A percentile compares a stretch with the other conserved stretches of the same genome.
These are phyloP conservation scores for Platyrinchus mystaceus DNA, from an alignment of 2,797 vertebrate genomes.

Conservation along the genomic window DNA sequence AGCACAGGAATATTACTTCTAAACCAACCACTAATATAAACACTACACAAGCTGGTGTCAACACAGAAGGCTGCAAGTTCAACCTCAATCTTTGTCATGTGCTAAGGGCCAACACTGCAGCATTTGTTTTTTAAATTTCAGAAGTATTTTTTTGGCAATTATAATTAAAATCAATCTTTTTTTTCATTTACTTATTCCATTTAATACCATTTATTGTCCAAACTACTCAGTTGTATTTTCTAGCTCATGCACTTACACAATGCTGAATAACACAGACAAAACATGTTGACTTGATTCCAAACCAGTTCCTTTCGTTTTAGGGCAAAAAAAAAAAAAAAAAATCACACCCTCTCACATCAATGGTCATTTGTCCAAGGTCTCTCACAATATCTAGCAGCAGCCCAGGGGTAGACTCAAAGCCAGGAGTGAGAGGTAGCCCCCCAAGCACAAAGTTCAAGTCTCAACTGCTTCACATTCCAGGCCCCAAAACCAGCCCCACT, in stretches of 20 bases:
- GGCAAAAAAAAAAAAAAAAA: neutral
- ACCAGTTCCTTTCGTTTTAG: neutral
- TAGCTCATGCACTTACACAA: neutral
- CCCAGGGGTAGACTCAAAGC: neutral
- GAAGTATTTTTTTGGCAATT: neutral
- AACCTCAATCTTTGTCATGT: neutral
- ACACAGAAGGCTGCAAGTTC: neutral
- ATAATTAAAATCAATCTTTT: neutral
- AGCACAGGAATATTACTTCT: neutral
- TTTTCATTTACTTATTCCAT: neutral
- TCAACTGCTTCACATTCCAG: neutral
- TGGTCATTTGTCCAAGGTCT: neutral
- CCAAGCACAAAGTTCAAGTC: neutral
- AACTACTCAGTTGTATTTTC: neutral
- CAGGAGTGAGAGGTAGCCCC: neutral
- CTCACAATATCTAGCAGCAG: neutral
- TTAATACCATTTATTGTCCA: neutral
- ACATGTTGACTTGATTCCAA: neutral
- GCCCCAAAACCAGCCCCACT: neutral
- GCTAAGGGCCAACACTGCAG: neutral
- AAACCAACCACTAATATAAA: neutral
- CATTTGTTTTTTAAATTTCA: neutral
- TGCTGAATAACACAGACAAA: neutral
- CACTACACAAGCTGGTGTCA: neutral
- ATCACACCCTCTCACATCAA: neutral